Conservation (phyloP, 2,888 invertebrate genomes). For the Lucinisca nassula region DNA sequence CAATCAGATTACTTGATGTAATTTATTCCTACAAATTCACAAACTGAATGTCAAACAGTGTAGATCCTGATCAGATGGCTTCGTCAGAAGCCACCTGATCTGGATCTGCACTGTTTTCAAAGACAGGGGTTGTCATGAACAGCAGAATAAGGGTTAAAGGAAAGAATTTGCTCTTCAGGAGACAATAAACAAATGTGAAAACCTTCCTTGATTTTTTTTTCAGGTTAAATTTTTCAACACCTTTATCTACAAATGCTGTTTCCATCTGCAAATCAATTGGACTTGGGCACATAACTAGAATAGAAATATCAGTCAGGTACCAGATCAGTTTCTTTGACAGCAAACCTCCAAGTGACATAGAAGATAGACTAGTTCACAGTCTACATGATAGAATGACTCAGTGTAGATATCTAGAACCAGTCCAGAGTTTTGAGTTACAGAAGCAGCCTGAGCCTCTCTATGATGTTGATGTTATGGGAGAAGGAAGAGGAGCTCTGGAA, state of each 20-base stretch:
- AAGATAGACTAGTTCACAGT: constrained; percentile 78
- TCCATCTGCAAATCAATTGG: constrained; percentile 97
- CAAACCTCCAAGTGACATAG: constrained; percentile 58
- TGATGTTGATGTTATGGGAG: constrained; percentile 94
- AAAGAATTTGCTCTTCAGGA: too few relatives aligned
- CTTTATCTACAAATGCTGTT: constrained; percentile 98
- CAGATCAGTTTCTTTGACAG: constrained; percentile 86
- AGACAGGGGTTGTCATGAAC: too few relatives aligned
- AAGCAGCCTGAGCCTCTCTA: constrained; percentile 92
- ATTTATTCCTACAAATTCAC: too few relatives aligned
- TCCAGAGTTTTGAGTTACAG: constrained; percentile 90
- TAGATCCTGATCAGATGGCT: too few relatives aligned
- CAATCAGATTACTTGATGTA: too few relatives aligned
- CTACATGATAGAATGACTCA: constrained; percentile 97
- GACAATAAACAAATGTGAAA: too few relatives aligned
- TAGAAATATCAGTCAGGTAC: constrained; percentile 92
- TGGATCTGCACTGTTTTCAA: too few relatives aligned
- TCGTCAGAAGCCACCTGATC: too few relatives aligned
- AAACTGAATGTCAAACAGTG: too few relatives aligned
- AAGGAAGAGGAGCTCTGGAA: constrained; percentile 94
- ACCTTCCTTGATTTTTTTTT: constrained; percentile 68
- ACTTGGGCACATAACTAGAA: constrained; percentile 92
- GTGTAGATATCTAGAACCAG: constrained; percentile 93
- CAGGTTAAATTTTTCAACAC: constrained; percentile 94
- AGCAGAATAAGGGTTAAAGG: too few relatives aligned